These are phyloP conservation scores for Liparis tanakae DNA, from an alignment of 2,797 vertebrate species.

Conservation along the genomic window DNA sequence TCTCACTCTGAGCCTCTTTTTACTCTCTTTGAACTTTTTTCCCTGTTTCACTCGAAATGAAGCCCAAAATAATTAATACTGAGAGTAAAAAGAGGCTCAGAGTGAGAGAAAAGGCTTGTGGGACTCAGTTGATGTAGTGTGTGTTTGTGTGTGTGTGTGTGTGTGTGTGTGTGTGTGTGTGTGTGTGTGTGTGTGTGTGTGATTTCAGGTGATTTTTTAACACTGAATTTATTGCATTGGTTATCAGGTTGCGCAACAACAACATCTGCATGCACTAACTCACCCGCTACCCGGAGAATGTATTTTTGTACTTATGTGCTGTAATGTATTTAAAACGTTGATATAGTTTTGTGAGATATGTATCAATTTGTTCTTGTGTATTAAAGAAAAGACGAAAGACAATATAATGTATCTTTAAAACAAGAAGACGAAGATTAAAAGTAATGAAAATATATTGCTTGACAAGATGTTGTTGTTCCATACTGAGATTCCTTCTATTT, in stretches of 20 bases:
- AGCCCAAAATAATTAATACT: too few relatives aligned
- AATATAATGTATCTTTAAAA: conserved; percentile 54
- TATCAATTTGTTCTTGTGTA: conserved; percentile 37
- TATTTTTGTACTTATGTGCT: conserved; percentile 67
- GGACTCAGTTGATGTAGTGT: not conserved
- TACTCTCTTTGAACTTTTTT: too few relatives aligned
- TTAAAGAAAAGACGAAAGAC: conserved; percentile 49
- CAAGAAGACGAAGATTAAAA: conserved; percentile 14
- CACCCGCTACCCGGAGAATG: conserved; percentile 44
- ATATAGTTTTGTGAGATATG: conserved; percentile 53
- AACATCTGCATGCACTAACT: conserved; percentile 48
- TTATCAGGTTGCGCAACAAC: conserved; percentile 22
- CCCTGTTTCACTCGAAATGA: too few relatives aligned
- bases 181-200: conserved; percentile 10
- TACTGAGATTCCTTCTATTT: conserved; percentile 77
- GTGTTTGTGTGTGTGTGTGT: conserved; percentile 9
- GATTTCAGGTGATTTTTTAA: conserved; percentile 16
- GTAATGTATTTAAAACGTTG: conserved; percentile 62
- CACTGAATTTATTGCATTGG: conserved; percentile 7
- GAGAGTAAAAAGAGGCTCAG: too few relatives aligned
- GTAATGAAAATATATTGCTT: conserved; percentile 30
- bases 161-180: conserved; percentile 15
- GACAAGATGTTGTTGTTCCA: conserved; percentile 44
- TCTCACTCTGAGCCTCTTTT: too few relatives aligned
- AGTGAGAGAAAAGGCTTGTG: too few relatives aligned